Percentiles rank a stretch among this genome's conserved stretches.
These are phyloP conservation scores for Sternarchorhynchus goeldii DNA, from an alignment of 2,797 vertebrate species.

Conservation along the genomic window DNA sequence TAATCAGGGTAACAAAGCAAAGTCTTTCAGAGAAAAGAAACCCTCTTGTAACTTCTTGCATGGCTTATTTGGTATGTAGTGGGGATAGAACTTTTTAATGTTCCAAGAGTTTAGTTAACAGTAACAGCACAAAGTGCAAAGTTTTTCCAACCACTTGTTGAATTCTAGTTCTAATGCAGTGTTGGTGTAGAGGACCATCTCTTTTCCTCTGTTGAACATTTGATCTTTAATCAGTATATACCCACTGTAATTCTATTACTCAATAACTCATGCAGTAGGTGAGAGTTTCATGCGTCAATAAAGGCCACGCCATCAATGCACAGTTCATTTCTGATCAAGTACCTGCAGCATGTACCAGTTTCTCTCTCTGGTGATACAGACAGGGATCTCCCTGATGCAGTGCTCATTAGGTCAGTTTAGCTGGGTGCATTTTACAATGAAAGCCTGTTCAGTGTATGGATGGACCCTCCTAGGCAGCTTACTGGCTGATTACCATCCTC, in stretches of 20 bases:
- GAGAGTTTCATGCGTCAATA: not conserved
- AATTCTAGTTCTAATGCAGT: not conserved
- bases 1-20: not conserved
- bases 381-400: not conserved
- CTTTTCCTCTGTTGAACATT: not conserved
- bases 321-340: slow-evolving; percentile 21
- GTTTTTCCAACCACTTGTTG: not conserved
- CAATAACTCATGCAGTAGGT: not conserved
- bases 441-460: not conserved
- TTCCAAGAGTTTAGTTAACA: slow-evolving; percentile 2
- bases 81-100: not conserved
- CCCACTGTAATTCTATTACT: no score
- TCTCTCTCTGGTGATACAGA: not conserved
- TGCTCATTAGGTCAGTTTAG: not conserved
- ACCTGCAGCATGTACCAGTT: slow-evolving; percentile 14
- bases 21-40: slow-evolving; percentile 26
- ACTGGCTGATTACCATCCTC: not conserved
- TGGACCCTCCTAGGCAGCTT: not conserved
- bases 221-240: not conserved
- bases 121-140: not conserved
- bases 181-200: not conserved
- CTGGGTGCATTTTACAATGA: not conserved
- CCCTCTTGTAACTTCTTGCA: slow-evolving; percentile 47
- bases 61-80: slow-evolving; percentile 50
- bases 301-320: not conserved